Conservation (phyloP, 2,888 invertebrate species). For the Caenorhabditis virilis region DNA sequence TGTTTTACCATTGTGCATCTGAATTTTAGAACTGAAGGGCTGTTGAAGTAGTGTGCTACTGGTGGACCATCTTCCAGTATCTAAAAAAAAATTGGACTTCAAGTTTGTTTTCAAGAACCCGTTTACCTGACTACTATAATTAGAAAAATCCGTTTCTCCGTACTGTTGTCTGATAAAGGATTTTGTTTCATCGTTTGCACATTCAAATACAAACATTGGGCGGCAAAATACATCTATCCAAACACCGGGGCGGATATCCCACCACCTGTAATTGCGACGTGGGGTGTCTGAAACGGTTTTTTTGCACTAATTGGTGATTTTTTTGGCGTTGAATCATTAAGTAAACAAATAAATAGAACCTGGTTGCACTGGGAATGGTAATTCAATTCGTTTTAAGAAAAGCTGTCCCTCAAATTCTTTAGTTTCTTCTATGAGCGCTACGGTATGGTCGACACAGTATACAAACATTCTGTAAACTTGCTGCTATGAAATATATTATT, state of each 20-base stretch:
- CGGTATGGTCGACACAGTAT: slow-evolving; percentile 46
- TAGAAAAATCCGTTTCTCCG: slow-evolving; percentile 46
- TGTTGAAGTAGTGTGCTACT: slow-evolving; percentile 21
- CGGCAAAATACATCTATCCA: slow-evolving; percentile 52
- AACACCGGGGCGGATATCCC: slow-evolving; percentile 53
- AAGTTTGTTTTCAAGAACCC: not conserved
- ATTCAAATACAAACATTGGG: slow-evolving; percentile 47
- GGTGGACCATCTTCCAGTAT: slow-evolving; percentile 38
- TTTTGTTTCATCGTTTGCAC: slow-evolving; percentile 44
- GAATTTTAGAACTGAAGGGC: slow-evolving; percentile 20
- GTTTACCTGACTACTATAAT: slow-evolving; percentile 38
- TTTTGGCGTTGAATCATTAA: not conserved
- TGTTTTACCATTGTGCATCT: slow-evolving; percentile 24
- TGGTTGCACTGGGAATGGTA: slow-evolving; percentile 39
- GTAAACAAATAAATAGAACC: slow-evolving; percentile 4
- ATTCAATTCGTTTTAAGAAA: slow-evolving; percentile 44
- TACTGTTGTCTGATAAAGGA: slow-evolving; percentile 49
- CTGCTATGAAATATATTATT: not conserved
- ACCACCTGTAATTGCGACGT: slow-evolving; percentile 46
- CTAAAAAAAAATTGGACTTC: slow-evolving; percentile 4
- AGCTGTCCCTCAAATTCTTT: slow-evolving; percentile 53
- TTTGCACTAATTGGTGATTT: too few species aligned
- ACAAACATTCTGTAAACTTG: slow-evolving; percentile 43
- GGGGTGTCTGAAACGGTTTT: slow-evolving; percentile 26
- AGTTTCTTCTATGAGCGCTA: slow-evolving; percentile 50